Evolutionary conservation across 2,888 invertebrate genomes (phyloP).

Genomic region (Petrophora chlorosata): DNA sequence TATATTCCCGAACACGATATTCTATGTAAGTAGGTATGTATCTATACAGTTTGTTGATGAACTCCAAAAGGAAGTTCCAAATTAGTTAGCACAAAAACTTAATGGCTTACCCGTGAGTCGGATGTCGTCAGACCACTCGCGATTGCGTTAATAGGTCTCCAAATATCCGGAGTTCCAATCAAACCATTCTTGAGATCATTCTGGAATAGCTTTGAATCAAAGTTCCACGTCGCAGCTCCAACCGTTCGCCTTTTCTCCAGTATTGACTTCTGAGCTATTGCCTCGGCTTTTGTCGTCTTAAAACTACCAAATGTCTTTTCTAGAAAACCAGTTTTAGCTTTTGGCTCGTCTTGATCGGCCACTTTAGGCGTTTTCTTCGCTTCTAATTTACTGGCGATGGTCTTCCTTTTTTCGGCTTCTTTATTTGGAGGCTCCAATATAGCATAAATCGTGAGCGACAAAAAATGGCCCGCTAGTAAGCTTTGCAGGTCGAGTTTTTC

Average conservation of each 20-base stretch:
- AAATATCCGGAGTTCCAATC: constrained; percentile 87
- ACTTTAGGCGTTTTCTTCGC: constrained; percentile 64
- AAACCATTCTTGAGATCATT: constrained; percentile 84
- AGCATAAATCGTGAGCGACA: constrained; percentile 88
- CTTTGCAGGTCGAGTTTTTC: constrained; percentile 81
- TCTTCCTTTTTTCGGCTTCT: constrained; percentile 66
- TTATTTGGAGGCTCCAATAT: constrained; percentile 84
- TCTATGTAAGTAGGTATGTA: neutral
- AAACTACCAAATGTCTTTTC: constrained; percentile 78
- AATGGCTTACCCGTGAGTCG: constrained; percentile 78
- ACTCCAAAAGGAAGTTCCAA: too few species aligned
- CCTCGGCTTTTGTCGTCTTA: constrained; percentile 73
- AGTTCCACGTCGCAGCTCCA: constrained; percentile 87
- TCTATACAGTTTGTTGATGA: too few species aligned
- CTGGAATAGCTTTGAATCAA: constrained; percentile 86
- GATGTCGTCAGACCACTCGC: constrained; percentile 84
- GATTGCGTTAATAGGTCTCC: constrained; percentile 87
- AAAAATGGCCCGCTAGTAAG: constrained; percentile 86
- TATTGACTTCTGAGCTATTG: constrained; percentile 72
- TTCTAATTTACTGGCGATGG: constrained; percentile 61
- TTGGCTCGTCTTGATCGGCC: constrained; percentile 73
- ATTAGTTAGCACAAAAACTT: neutral
- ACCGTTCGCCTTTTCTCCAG: constrained; percentile 86
- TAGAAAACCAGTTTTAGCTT: constrained; percentile 78
- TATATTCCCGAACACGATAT: neutral